phyloP scores from a whole-genome alignment of 2,888 invertebrate species.

The Lithophane socia region DNA sequence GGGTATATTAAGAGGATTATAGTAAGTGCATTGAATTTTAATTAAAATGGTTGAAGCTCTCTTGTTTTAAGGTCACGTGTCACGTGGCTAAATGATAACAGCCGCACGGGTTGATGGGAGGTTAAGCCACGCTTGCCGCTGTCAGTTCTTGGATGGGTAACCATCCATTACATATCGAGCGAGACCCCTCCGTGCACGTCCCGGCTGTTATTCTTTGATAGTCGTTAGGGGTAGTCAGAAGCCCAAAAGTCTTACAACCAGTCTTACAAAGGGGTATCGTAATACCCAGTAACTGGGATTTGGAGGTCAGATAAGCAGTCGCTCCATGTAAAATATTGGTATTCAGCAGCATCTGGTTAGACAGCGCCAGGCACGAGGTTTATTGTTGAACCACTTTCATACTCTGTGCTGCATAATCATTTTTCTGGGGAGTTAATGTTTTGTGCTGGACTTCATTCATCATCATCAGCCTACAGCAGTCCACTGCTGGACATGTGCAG shows the following conservation, averaged over 20 bases:
- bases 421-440: neutral
- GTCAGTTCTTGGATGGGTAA: neutral
- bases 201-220: neutral
- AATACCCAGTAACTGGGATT: neutral
- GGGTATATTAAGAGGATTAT: neutral
- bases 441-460: neutral
- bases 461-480: neutral
- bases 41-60: neutral
- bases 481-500: neutral
- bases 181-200: neutral
- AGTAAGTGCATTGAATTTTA: neutral
- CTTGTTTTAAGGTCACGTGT: too few species aligned
- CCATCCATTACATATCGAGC: neutral
- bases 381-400: neutral
- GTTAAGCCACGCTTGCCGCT: neutral
- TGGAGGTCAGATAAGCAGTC: too few species aligned
- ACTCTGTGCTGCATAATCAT: neutral
- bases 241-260: neutral
- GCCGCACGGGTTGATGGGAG: neutral
- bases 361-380: neutral
- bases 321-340: too few species aligned
- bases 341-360: neutral
- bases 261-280: neutral
- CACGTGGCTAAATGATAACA: neutral
- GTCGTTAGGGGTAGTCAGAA: neutral